phyloP scores from a whole-genome alignment of 2,797 vertebrate genomes.

The Parauchenoglanis punctatus region DNA sequence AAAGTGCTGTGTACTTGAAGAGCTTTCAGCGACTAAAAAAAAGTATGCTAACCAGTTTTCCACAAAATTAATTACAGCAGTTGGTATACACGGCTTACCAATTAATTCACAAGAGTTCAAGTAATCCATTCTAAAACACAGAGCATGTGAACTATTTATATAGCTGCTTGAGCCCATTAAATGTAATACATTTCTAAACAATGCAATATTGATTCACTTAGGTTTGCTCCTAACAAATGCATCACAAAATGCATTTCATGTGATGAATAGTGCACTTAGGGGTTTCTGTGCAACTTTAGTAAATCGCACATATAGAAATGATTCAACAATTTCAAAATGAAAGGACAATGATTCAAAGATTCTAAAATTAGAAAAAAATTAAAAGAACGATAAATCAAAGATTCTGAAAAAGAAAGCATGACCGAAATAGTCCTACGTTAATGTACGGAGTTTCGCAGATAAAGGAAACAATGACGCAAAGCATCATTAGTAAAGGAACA shows the following conservation, averaged over 20 bases:
- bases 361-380: neutral
- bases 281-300: neutral
- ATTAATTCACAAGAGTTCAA: conserved; percentile 35
- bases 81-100: conserved; percentile 29
- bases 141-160: conserved; percentile 10
- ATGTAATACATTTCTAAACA: conserved; percentile 26
- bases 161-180: conserved; percentile 24
- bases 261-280: conserved; percentile 7
- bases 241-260: conserved; percentile 13
- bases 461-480: too few relatives aligned
- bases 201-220: conserved; percentile 28
- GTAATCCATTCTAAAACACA: conserved; percentile 21
- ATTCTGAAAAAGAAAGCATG: too few relatives aligned
- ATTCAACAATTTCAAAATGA: neutral
- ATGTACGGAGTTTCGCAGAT: too few relatives aligned
- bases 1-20: conserved; percentile 36
- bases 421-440: too few relatives aligned
- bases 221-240: conserved; percentile 9
- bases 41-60: conserved; percentile 27
- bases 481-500: neutral
- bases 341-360: neutral
- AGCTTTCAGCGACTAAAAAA: conserved; percentile 35
- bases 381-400: too few relatives aligned
- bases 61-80: conserved; percentile 46
- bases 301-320: neutral